These are phyloP conservation scores for Tinamus major DNA, from an alignment of 2,797 vertebrate genomes.

Conservation along the genomic window DNA sequence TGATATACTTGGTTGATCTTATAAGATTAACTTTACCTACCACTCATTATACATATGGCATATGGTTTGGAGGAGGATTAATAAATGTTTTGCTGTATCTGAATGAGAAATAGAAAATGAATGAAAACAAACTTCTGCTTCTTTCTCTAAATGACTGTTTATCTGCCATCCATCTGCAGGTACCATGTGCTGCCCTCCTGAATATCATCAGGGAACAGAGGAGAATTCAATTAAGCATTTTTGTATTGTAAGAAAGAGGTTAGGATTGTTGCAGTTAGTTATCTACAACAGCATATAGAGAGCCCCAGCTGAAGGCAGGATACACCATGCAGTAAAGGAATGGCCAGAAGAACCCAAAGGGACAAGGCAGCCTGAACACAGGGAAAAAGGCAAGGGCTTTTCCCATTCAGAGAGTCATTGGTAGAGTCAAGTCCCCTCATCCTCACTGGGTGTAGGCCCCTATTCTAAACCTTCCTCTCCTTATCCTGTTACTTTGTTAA, in stretches of 20 bases:
- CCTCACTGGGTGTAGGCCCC: neutral
- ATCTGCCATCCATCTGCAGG: slow-evolving; percentile 68
- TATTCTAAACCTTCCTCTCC: neutral
- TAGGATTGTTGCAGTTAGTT: neutral
- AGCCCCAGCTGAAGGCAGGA: neutral
- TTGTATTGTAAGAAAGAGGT: neutral
- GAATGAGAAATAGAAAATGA: slow-evolving; percentile 71
- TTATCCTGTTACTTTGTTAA: neutral
- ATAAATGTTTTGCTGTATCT: slow-evolving; percentile 80
- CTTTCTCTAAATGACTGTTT: slow-evolving; percentile 75
- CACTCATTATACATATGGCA: slow-evolving; percentile 78
- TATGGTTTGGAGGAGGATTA: slow-evolving; percentile 84
- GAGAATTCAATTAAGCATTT: slow-evolving; percentile 56
- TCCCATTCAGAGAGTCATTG: neutral
- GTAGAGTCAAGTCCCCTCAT: neutral
- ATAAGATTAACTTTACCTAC: slow-evolving; percentile 76
- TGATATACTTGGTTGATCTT: slow-evolving; percentile 72
- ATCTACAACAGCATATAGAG: neutral
- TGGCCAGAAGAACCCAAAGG: neutral
- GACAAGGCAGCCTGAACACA: fast-evolving
- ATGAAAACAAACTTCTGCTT: slow-evolving; percentile 81
- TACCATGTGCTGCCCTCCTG: slow-evolving; percentile 56
- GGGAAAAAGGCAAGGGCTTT: neutral
- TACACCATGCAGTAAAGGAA: neutral
- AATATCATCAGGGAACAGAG: slow-evolving; percentile 61